Conservation (phyloP, 2,797 vertebrate genomes). For the Rhinatrema bivittatum region DNA sequence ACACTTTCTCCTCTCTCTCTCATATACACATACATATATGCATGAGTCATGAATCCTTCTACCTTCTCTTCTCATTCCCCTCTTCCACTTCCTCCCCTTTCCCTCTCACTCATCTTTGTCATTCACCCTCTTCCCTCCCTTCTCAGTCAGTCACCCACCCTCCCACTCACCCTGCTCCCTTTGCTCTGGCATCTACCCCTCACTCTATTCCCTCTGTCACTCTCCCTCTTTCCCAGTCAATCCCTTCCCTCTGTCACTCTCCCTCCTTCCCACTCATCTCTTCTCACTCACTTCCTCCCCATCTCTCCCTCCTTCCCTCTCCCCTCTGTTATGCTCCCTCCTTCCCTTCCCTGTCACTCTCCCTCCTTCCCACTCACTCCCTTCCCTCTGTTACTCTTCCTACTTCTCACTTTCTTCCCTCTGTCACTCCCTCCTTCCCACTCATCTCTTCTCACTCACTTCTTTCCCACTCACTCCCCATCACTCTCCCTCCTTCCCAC, state of each 20-base stretch:
- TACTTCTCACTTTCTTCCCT: background rate
- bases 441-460: background rate
- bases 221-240: background rate
- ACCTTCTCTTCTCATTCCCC: too few species aligned
- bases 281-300: background rate
- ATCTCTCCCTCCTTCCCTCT: background rate
- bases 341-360: too few species aligned
- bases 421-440: background rate
- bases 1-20: too few species aligned
- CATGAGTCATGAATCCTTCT: too few species aligned
- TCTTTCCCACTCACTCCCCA: background rate
- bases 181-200: background rate
- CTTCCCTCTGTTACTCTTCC: background rate
- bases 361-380: background rate
- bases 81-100: too few species aligned
- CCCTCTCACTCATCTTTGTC: too few species aligned
- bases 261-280: background rate
- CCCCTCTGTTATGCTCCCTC: background rate
- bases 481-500: background rate
- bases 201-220: too few species aligned
- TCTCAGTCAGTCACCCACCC: background rate
- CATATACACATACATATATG: too few species aligned
- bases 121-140: background rate
- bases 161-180: background rate
- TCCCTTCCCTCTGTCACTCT: background rate